Base-by-base conservation (phyloP, 2,797 vertebrate species). In the Ispidina lecontei region DNA sequence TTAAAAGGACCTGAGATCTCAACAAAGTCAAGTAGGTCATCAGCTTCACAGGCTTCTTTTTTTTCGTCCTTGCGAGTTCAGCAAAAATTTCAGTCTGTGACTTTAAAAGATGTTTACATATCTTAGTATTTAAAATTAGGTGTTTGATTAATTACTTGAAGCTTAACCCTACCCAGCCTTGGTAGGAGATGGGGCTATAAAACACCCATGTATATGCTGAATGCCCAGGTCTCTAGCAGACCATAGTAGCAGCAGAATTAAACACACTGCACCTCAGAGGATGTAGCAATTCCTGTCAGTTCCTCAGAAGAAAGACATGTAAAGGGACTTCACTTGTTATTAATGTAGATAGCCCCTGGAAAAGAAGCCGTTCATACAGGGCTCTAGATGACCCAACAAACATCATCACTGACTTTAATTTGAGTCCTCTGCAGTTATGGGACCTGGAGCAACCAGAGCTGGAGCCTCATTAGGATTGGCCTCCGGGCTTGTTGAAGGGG, bases 161-260 rank as follows among this genome's bases (percentile, higher is more conserved):
- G 28, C 52, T 56, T 54, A 68, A 46, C 41, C 39, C 18, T 78
- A 37, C 56, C 43, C 41, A 21, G 35, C 46, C n/a, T 26, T 17
- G 47, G 12, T 26, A 43, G 35, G 83, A 69, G 14, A 21, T 0
- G 0, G 14, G 14, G 31, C 41, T 26, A 1, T 58, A 63, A 84
- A 69, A 22, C 35, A 62, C 14, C 17, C 29, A 0, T 4, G 12
- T 9, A 55, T 14, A 35, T 51, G 39, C 31, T 59, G 43, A 56
- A 7, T 0, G 0, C 37, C 15, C 1, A 1, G 5, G 14, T n/a
- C 14, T 43, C 49, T 72, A 62, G 73, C 72, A 65, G 62, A 72
- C 9, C 6, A 4, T 3, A 0, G 11, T 12, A 35, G 43, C 46
- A 83, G 79, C 75, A 79, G 64, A 39, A n/a, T 43, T 29, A 21